Evolutionary conservation across 2,797 vertebrate genomes (phyloP).

Genomic region (Propithecus perrieri): DNA sequence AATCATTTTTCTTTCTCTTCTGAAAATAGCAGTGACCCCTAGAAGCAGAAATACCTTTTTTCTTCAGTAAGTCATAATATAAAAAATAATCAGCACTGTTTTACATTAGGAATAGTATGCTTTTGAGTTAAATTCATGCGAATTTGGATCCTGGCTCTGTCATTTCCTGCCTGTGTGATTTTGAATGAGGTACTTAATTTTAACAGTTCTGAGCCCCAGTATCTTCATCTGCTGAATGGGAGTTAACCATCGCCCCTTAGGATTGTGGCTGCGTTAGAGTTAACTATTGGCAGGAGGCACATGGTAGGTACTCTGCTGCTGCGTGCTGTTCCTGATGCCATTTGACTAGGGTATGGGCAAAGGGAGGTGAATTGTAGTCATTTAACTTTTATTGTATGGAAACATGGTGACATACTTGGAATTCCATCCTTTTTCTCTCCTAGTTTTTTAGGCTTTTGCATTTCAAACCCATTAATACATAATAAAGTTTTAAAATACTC

Average conservation of each 20-base stretch:
- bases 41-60: background rate
- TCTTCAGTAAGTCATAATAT: background rate
- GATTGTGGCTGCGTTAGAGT: background rate
- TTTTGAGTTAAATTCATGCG: background rate
- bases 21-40: background rate
- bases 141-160: background rate
- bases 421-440: background rate
- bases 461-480: background rate
- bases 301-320: background rate
- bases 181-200: background rate
- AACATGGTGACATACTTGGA: background rate
- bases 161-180: background rate
- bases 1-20: background rate
- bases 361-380: background rate
- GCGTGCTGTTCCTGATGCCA: background rate
- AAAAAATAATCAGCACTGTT: background rate
- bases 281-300: background rate
- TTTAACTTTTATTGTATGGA: background rate
- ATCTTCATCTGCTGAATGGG: background rate
- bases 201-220: background rate
- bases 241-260: background rate
- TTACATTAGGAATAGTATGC: background rate
- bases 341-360: background rate
- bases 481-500: background rate
- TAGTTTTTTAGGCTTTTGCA: constrained; percentile 10